A percentile compares a stretch with the other conserved stretches of the same genome.
Evolutionary conservation across 2,113 vertebrate species (phyloP).

Genomic region (Orthonyx spaldingii): DNA sequence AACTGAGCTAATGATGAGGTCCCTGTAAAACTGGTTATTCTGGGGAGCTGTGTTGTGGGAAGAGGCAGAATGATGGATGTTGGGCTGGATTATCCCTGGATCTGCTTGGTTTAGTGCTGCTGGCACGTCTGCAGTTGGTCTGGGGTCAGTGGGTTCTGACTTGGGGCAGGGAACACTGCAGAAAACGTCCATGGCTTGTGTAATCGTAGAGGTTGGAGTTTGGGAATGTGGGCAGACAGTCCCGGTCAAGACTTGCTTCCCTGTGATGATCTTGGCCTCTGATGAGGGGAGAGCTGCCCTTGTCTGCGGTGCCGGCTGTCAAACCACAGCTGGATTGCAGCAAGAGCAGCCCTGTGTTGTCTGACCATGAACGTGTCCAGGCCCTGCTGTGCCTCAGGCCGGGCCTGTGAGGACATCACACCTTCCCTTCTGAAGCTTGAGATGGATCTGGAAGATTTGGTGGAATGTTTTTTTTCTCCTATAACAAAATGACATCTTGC

Average conservation of each 20-base stretch:
- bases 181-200: fast-evolving
- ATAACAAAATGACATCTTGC: neutral
- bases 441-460: neutral
- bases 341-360: fast-evolving
- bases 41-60: neutral
- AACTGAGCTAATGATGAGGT: neutral
- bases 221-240: neutral
- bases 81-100: neutral
- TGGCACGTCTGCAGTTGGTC: fast-evolving
- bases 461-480: neutral
- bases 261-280: neutral
- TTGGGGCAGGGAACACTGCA: neutral
- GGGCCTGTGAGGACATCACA: neutral
- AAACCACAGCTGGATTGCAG: neutral
- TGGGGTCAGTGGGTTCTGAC: neutral
- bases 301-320: neutral
- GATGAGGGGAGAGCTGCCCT: neutral
- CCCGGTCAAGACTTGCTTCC: neutral
- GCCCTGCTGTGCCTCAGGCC: neutral
- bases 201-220: neutral
- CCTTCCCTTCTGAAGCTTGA: neutral
- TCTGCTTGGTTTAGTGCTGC: fast-evolving
- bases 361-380: fast-evolving
- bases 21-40: neutral
- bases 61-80: neutral